Evolutionary conservation across 2,113 vertebrate species (phyloP), one percentile per base, ranked within the genome.

Genomic region (Pangasianodon gigas): DNA sequence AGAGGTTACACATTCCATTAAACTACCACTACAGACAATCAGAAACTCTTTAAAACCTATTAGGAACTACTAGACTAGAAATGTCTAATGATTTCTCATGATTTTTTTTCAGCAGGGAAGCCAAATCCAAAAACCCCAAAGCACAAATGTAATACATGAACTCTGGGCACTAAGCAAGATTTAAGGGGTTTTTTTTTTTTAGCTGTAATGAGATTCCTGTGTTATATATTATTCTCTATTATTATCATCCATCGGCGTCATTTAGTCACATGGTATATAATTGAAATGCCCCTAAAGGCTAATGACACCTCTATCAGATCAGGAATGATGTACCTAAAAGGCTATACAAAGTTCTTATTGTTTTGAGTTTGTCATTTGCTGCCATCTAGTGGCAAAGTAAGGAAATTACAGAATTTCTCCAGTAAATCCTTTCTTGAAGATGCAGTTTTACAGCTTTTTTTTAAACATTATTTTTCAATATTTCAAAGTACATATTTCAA

Each of bases 301-400:
- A 71, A 71, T 71, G n/a, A 32, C 32, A 18, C 62, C n/a, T 44
- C 32, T 44, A 41, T 19, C 7, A 75, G 4, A 44, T 26, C 1
- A 18, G 6, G 9, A 13, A 0, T 69, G 32, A n/a, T 32, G 44
- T 9, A 19, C 29, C 46, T 37, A 51, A 69, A 77, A 77, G 14
- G 11, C 16, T 2, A 3, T 41, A 14, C 13, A 29, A 19, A 6
- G 11, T 19, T 21, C 16, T 41, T 26, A 44, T 46, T 54, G 14
- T 29, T 51, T 21, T 54, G 9, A 54, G 32, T 87, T 67, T 79
- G 48, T 87, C 26, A 8, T 75, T 84, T 71, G 37, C 58, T 65
- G 29, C 85, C 88, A 89, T 91, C 91, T 90, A 82, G 91, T 54
- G 86, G 74, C 56, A 6, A 62, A 84, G 82, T 16, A 2, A 14